These are phyloP conservation scores for Sebastes trivittatus DNA, from an alignment of 2,797 vertebrate species.

Conservation along the genomic window DNA sequence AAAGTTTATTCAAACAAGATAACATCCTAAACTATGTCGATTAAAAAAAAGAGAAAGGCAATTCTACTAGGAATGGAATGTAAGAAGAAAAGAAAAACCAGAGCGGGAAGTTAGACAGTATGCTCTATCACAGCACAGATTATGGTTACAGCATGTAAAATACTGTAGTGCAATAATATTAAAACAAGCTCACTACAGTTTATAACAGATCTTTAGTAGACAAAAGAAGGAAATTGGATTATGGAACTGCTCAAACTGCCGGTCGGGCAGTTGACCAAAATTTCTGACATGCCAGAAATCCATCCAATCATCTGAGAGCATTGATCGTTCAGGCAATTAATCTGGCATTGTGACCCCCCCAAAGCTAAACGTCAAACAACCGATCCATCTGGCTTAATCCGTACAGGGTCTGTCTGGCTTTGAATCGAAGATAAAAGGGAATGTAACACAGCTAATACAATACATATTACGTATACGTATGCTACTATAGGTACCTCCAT, in stretches of 20 bases:
- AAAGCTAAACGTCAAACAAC: not conserved
- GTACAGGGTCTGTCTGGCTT: not conserved
- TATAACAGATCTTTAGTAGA: not conserved
- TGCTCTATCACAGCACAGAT: not conserved
- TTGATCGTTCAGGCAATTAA: not conserved
- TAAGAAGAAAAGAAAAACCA: too few relatives aligned
- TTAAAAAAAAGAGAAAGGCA: not conserved
- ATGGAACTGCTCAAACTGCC: too few relatives aligned
- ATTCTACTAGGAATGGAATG: not conserved
- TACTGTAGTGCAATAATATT: not conserved
- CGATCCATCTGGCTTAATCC: not conserved
- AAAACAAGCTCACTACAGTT: conserved; percentile 1
- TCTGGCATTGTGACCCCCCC: not conserved
- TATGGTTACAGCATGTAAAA: not conserved
- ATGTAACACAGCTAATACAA: not conserved
- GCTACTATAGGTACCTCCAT: not conserved
- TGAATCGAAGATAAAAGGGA: not conserved
- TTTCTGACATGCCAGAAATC: not conserved
- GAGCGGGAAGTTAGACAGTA: too few relatives aligned
- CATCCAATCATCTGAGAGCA: not conserved
- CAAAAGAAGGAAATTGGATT: too few relatives aligned
- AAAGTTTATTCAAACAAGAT: not conserved
- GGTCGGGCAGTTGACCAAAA: not conserved
- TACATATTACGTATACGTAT: too few relatives aligned
- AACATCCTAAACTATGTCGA: not conserved